A percentile compares a stretch with the other conserved stretches of the same genome.
Conservation (phyloP, 2,797 vertebrate genomes). For the Gephyroberyx darwinii region DNA sequence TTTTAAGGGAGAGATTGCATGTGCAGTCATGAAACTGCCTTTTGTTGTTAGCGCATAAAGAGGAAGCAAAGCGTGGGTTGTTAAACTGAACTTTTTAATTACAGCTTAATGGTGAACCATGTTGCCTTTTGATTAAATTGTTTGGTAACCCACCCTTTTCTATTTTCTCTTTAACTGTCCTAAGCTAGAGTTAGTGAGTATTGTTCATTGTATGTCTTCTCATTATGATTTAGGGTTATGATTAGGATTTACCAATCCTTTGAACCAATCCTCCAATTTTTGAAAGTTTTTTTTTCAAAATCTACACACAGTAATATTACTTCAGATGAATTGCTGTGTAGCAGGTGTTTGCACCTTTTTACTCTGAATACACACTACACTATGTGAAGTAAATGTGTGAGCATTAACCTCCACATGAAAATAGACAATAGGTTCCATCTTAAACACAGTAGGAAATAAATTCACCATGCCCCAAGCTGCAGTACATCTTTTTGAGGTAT, state of each 20-base stretch:
- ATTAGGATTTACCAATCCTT: too few relatives aligned
- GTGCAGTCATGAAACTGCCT: constrained; percentile 30
- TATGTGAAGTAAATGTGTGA: not conserved
- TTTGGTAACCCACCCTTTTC: not conserved
- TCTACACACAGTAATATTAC: too few relatives aligned
- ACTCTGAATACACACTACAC: not conserved
- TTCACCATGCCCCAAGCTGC: not conserved
- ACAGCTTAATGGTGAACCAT: not conserved
- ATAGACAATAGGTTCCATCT: not conserved
- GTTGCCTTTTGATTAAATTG: constrained; percentile 4
- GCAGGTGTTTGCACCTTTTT: not conserved
- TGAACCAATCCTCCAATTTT: too few relatives aligned
- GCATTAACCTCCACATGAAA: not conserved
- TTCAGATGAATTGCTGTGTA: not conserved
- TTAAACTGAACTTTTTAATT: constrained; percentile 15
- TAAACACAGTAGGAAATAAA: not conserved
- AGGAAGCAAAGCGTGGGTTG: not conserved
- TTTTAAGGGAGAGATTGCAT: constrained; percentile 44
- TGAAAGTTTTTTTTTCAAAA: not conserved
- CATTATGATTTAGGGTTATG: too few relatives aligned
- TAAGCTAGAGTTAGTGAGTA: not conserved
- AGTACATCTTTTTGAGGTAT: constrained; percentile 10
- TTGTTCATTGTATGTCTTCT: not conserved
- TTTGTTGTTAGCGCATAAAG: constrained; percentile 20
- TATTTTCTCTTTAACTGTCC: not conserved